Percentiles rank a stretch among this genome's conserved stretches.
These are phyloP conservation scores for Volucella inflata DNA, from an alignment of 2,888 invertebrate genomes.

Conservation along the genomic window DNA sequence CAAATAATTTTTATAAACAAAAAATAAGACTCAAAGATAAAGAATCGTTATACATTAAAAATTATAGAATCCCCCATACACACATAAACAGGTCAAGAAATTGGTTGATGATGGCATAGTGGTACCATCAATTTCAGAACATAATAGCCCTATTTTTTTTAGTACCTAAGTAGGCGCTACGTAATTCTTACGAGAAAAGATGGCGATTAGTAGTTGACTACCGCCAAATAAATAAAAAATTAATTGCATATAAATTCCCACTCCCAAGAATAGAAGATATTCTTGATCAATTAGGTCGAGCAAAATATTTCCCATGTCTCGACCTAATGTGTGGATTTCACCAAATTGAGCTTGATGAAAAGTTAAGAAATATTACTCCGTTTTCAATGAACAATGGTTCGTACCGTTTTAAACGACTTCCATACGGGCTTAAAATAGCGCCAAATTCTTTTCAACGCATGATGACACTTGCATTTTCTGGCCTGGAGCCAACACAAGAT, in stretches of 20 bases:
- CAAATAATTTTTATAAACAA: slow-evolving; percentile 77
- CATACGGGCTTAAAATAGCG: slow-evolving; percentile 74
- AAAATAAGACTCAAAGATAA: slow-evolving; percentile 64
- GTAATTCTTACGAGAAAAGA: background rate
- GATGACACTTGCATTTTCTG: slow-evolving; percentile 76
- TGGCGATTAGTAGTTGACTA: too few species aligned
- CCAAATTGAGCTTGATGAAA: slow-evolving; percentile 42
- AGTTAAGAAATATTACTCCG: slow-evolving; percentile 68
- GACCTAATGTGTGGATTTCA: slow-evolving; percentile 50
- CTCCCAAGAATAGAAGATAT: slow-evolving; percentile 24
- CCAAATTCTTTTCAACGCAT: slow-evolving; percentile 76
- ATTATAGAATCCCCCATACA: slow-evolving; percentile 74
- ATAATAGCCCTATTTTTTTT: slow-evolving; percentile 75
- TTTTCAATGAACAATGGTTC: slow-evolving; percentile 67
- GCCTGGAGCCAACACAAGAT: slow-evolving; percentile 67
- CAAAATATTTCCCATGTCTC: slow-evolving; percentile 50
- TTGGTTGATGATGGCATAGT: slow-evolving; percentile 65
- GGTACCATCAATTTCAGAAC: slow-evolving; percentile 70
- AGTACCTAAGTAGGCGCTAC: slow-evolving; percentile 73
- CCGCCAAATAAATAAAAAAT: slow-evolving; percentile 36
- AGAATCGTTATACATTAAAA: slow-evolving; percentile 74
- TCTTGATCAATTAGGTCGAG: slow-evolving; percentile 32
- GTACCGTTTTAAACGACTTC: slow-evolving; percentile 73
- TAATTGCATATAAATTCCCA: slow-evolving; percentile 25
- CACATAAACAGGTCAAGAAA: slow-evolving; percentile 68